Evolutionary conservation across 1,140 invertebrate genomes (phyloP), one percentile per base, ranked within the genome.

Genomic region (Meloidogyne exigua): DNA sequence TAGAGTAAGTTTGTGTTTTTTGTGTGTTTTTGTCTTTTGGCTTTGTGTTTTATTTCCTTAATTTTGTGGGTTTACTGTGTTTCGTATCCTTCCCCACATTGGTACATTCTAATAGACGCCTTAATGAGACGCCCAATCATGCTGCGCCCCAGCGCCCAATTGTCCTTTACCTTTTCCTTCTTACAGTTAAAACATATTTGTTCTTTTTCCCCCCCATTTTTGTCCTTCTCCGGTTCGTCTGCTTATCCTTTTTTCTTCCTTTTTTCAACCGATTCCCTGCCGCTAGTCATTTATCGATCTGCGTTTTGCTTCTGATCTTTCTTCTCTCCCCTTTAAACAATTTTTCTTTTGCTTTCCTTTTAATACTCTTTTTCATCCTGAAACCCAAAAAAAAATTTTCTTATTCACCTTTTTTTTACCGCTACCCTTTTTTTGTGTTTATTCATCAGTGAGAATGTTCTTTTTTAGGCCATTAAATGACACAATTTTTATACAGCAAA

Each of bases 291-390:
- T 39, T 57, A 57, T 57, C 49, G 49, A 57, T 57, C 49, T 57
- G 49, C 49, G 36, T 39, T 57, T 57, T 57, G 49, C 49, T n/a
- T 57, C 49, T 57, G 49, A 57, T 57, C 49, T 57, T 57, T 57
- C 18, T 57, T 57, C 18, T 57, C 18, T 57, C 10, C 5, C 3
- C 9, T 15, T 15, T 2, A 15, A 32, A n/a, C 13, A n/a, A n/a
- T n/a, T n/a, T n/a, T n/a, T n/a, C 49, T n/a, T 9, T 57, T 57
- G 5, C 12, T 3, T n/a, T 57, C 21, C 18, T n/a, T n/a, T 57
- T n/a, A n/a, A 57, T 57, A n/a, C 49, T 57, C n/a, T 57, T n/a
- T n/a, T 57, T 57, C 49, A 57, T 57, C 49, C 49, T 57, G 49
- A 57, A 57, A 57, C 18, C 18, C 18, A 57, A 57, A 57, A 57